Conservation (phyloP, 2,113 vertebrate species). For the Petrocephalus zakoni region DNA sequence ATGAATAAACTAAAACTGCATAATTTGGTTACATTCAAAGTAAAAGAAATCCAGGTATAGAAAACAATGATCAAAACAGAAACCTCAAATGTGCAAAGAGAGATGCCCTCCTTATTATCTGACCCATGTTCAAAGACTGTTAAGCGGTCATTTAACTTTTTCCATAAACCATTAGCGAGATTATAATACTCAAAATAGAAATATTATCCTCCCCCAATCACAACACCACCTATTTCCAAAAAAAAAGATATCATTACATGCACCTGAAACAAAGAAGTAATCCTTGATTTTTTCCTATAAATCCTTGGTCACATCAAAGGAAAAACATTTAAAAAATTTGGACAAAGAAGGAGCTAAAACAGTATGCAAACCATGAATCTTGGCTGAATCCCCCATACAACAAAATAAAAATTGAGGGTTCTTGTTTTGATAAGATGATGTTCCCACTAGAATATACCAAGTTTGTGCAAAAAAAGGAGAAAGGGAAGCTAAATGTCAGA, state of each 20-base stretch:
- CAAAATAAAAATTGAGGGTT: background rate
- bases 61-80: background rate
- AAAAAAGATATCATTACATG: background rate
- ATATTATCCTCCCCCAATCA: background rate
- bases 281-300: background rate
- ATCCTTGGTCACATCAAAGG: background rate
- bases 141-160: background rate
- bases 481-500: background rate
- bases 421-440: background rate
- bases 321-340: no score
- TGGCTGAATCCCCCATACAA: background rate
- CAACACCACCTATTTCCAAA: background rate
- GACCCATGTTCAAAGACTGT: background rate
- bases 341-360: background rate
- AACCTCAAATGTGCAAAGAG: background rate
- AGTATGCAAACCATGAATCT: background rate
- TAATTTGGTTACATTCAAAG: background rate
- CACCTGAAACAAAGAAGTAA: background rate
- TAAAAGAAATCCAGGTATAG: background rate
- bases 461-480: background rate
- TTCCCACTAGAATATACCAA: background rate
- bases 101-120: background rate
- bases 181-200: background rate
- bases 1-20: background rate
- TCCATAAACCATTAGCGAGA: background rate